Conservation (phyloP, 2,113 vertebrate genomes). For the Bothrops jararaca region DNA sequence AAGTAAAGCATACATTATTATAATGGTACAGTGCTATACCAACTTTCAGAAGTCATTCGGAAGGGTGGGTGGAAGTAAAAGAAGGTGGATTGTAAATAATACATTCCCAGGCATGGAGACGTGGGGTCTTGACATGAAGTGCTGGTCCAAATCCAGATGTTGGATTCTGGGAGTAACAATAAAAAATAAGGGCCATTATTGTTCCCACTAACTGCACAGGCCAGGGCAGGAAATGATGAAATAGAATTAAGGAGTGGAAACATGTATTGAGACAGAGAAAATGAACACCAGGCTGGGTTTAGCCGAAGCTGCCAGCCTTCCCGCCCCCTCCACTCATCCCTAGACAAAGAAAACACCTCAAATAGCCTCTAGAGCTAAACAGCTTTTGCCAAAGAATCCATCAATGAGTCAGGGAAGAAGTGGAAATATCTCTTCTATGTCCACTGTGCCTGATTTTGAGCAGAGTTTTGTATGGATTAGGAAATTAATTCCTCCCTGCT, state of each 20-base stretch:
- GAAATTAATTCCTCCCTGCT: slow-evolving; percentile 51
- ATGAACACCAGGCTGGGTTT: slow-evolving; percentile 43
- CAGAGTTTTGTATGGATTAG: slow-evolving; percentile 47
- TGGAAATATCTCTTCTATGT: slow-evolving; percentile 54
- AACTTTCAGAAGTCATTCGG: neutral
- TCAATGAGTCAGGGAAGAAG: slow-evolving; percentile 56
- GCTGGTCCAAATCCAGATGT: neutral
- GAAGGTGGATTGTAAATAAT: neutral
- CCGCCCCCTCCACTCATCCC: neutral
- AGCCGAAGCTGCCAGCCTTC: slow-evolving; percentile 23
- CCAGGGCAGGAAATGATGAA: slow-evolving; percentile 38
- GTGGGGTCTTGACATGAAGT: neutral
- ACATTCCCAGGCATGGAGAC: neutral
- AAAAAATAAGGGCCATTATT: slow-evolving; percentile 5
- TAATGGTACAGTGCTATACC: neutral
- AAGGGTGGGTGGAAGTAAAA: neutral
- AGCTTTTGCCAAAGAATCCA: slow-evolving; percentile 42
- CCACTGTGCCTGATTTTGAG: slow-evolving; percentile 56
- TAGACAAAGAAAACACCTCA: slow-evolving; percentile 1
- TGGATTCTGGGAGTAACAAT: neutral
- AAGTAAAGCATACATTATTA: neutral
- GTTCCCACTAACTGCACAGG: slow-evolving; percentile 11
- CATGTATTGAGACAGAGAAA: slow-evolving; percentile 26
- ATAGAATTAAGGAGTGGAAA: slow-evolving; percentile 45
- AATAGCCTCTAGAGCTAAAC: slow-evolving; percentile 31